Evolutionary conservation across 2,888 invertebrate genomes (phyloP), one percentile per base, ranked within the genome.

Genomic region (Ennomos fuscantarius): DNA sequence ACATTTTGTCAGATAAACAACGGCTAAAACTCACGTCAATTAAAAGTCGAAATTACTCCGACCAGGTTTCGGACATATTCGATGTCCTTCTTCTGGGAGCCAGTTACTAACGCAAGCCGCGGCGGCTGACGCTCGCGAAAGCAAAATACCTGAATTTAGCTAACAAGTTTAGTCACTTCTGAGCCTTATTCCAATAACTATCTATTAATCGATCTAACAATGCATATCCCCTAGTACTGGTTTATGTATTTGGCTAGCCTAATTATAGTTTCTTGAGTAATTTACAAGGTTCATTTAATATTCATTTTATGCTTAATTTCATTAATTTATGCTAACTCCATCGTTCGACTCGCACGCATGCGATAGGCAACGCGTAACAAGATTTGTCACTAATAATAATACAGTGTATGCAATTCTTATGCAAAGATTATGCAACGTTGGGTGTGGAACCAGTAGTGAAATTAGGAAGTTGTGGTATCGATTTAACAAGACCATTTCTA

Each of bases 371-470:
- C 40, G 48, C 60, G 39, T 62, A 56, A 51, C 51, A 51, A 45
- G 55, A 58, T 53, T 46, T 65, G 63, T 62, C 62, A 50, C 54
- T 55, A 54, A 61, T 47, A 24, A n/a, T 34, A 50, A 48, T 51
- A 43, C 43, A 15, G 47, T 62, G 60, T 63, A 60, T 55, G 63
- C 48, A 62, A 62, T 59, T 34, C 32, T 51, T 60, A 56, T 40
- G 54, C 45, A 54, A 51, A 52, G 33, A 33, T 60, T 63, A 57
- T 49, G 50, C 44, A 55, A 60, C 32, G 31, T 40, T 47, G 37
- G 44, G 45, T 31, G 56, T 53, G 37, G 46, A 46, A 55, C 45
- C 42, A 56, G 54, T 32, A 43, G 43, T 43, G 43, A 50, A 54
- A 50, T 56, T 49, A 53, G 55, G 55, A 55, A 59, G 58, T 45